A percentile compares a stretch with the other conserved stretches of the same genome.
phyloP scores from a whole-genome alignment of 2,797 vertebrate genomes.

The Poeciliopsis presidionis region DNA sequence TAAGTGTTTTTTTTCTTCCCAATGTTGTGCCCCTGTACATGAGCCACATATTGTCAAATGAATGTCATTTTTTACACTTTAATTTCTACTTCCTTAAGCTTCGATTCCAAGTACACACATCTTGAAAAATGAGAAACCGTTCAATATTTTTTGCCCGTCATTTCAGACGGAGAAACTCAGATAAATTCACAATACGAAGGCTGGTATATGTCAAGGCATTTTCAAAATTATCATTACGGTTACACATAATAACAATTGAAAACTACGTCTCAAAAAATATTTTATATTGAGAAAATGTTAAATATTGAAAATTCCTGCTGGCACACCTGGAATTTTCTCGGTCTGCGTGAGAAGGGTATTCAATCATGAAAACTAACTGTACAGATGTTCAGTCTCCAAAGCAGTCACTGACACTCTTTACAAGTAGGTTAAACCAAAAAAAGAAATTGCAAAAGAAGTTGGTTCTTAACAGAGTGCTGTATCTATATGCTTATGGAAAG shows the following conservation, averaged over 20 bases:
- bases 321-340: too few relatives aligned
- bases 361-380: neutral
- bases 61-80: neutral
- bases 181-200: neutral
- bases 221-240: neutral
- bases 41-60: neutral
- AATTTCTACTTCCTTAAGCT: neutral
- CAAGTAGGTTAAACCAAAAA: too few relatives aligned
- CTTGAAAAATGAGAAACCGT: neutral
- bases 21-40: neutral
- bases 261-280: too few relatives aligned
- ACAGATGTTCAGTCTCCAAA: neutral
- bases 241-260: neutral
- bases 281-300: too few relatives aligned
- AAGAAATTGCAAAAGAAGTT: too few relatives aligned
- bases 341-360: too few relatives aligned
- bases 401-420: neutral
- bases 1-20: neutral
- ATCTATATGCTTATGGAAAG: neutral
- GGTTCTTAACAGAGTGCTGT: neutral
- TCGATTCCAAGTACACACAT: neutral
- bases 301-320: too few relatives aligned
- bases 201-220: neutral
- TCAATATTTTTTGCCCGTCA: neutral
- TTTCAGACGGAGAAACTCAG: neutral